phyloP scores from a whole-genome alignment of 2,113 vertebrate species.

The Stigmatopora argus region DNA sequence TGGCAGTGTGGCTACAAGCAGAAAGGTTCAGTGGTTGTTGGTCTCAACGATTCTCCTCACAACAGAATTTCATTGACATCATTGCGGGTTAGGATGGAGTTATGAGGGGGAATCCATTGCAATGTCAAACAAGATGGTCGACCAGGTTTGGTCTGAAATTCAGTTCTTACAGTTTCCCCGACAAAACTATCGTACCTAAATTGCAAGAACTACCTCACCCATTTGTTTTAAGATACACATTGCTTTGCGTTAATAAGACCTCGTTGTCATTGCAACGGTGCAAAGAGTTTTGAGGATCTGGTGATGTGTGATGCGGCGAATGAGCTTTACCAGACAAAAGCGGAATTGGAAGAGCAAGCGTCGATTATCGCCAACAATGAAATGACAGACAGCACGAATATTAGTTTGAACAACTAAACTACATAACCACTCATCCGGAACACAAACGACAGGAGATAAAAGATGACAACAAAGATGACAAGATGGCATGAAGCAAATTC shows the following conservation, averaged over 20 bases:
- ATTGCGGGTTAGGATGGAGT: conserved; percentile 68
- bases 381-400: conserved; percentile 54
- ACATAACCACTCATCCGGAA: conserved; percentile 59
- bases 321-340: conserved; percentile 58
- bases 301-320: conserved; percentile 53
- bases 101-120: conserved; percentile 66
- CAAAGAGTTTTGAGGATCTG: conserved; percentile 43
- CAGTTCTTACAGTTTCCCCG: conserved; percentile 35
- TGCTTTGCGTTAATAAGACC: conserved; percentile 46
- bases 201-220: conserved; percentile 18
- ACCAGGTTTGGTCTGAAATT: conserved; percentile 70
- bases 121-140: conserved; percentile 73
- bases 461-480: conserved; percentile 39
- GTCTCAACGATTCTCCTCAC: conserved; percentile 63
- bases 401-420: conserved; percentile 60
- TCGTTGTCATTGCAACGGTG: conserved; percentile 67
- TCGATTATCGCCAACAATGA: conserved; percentile 65
- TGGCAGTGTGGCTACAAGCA: conserved; percentile 70
- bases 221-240: conserved; percentile 13
- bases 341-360: conserved; percentile 57
- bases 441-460: conserved; percentile 55
- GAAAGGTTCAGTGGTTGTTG: conserved; percentile 72
- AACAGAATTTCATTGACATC: conserved; percentile 56
- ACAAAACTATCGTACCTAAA: conserved; percentile 20
- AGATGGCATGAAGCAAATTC: conserved; percentile 49